A percentile compares a stretch with the other conserved stretches of the same genome.
Conservation (phyloP, 2,797 vertebrate genomes). For the Parauchenoglanis ngamensis region DNA sequence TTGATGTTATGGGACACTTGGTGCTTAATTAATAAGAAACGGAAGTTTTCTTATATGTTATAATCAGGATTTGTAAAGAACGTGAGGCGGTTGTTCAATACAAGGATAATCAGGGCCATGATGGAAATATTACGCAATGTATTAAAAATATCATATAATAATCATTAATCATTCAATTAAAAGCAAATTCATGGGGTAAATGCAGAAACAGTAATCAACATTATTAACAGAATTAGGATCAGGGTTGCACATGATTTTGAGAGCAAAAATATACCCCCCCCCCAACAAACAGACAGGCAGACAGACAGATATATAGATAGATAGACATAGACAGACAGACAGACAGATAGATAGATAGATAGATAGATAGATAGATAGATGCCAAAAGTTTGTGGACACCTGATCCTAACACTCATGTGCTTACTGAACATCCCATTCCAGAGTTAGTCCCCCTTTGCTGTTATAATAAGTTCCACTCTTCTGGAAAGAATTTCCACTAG, state of each 20-base stretch:
- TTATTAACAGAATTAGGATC: background rate
- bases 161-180: background rate
- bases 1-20: constrained; percentile 35
- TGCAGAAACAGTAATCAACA: background rate
- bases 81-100: background rate
- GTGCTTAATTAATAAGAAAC: constrained; percentile 62
- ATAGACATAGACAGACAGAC: too few species aligned
- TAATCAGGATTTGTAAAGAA: constrained; percentile 18
- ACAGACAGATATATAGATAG: background rate
- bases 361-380: background rate
- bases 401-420: background rate
- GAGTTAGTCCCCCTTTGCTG: background rate
- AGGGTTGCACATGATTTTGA: too few species aligned
- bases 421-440: background rate
- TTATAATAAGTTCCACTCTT: too few species aligned
- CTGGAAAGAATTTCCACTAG: too few species aligned
- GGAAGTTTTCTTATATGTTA: constrained; percentile 41
- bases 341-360: too few species aligned
- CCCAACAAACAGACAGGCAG: background rate
- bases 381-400: too few species aligned
- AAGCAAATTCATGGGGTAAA: background rate
- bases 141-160: too few species aligned
- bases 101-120: background rate
- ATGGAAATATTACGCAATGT: background rate
- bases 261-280: too few species aligned